phyloP scores from a whole-genome alignment of 1,140 invertebrate species.

The Babylonia areolata region DNA sequence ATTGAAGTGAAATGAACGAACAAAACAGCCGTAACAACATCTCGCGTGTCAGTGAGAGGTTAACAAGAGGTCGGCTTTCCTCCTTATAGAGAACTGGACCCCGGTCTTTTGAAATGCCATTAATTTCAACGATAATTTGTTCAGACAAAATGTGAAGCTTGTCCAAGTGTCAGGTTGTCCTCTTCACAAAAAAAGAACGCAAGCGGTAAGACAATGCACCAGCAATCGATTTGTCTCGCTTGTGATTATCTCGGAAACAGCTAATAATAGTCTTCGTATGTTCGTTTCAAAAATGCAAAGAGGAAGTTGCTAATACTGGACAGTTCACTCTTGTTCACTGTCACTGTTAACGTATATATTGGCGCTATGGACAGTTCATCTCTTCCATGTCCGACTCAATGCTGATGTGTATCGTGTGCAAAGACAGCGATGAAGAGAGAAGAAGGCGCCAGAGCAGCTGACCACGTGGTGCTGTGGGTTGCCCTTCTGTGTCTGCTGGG shows the following conservation, averaged over 20 bases:
- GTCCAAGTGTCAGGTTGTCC: no score
- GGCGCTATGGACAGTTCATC: background rate
- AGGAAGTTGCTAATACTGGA: background rate
- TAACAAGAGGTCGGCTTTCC: no score
- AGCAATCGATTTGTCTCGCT: no score
- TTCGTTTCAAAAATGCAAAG: background rate
- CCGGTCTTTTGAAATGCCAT: no score
- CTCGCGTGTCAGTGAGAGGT: no score
- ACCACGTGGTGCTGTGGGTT: background rate
- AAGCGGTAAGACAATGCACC: no score
- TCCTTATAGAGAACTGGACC: no score
- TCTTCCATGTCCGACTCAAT: background rate
- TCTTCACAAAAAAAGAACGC: no score
- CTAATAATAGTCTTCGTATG: background rate
- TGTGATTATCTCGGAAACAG: background rate
- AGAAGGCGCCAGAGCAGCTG: background rate
- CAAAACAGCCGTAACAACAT: no score
- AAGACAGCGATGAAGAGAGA: background rate
- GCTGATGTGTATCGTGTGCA: background rate
- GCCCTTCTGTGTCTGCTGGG: background rate
- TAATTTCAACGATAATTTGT: no score
- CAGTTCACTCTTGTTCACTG: background rate
- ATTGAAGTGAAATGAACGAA: no score
- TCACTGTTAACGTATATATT: background rate
- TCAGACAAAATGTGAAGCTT: no score